Percentiles rank a stretch among this genome's conserved stretches.
Evolutionary conservation across 2,888 invertebrate genomes (phyloP).

Genomic region (Stenolophus ochropezus): DNA sequence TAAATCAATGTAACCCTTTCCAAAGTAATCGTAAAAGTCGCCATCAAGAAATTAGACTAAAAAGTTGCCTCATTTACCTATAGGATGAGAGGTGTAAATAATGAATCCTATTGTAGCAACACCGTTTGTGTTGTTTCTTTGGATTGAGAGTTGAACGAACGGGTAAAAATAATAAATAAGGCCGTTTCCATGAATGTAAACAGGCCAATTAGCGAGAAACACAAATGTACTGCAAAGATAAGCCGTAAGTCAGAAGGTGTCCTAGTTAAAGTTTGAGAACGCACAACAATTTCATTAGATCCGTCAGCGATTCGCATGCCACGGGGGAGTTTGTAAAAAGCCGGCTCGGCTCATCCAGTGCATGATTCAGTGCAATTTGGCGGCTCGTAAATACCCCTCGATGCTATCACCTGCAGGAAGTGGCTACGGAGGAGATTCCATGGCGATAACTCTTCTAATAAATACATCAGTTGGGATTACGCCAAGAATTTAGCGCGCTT

Average conservation of each 20-base stretch:
- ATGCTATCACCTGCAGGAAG: conserved; percentile 41
- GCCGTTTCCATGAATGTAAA: neutral
- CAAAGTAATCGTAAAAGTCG: no score
- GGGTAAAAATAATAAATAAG: neutral
- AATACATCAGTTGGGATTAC: conserved; percentile 52
- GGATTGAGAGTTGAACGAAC: neutral
- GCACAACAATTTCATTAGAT: conserved; percentile 39
- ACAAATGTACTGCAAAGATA: conserved; percentile 32
- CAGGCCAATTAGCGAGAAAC: conserved; percentile 23
- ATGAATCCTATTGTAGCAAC: no score
- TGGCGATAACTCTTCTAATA: conserved; percentile 47
- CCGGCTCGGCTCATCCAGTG: conserved; percentile 38
- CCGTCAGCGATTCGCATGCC: conserved; percentile 36
- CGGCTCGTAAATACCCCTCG: conserved; percentile 32
- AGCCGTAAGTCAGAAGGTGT: conserved; percentile 36
- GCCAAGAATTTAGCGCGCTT: conserved; percentile 53
- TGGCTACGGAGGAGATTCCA: conserved; percentile 32
- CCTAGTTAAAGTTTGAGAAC: conserved; percentile 21
- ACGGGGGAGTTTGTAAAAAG: conserved; percentile 29
- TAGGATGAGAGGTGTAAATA: no score
- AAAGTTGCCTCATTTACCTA: no score
- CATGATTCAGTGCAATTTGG: conserved; percentile 54
- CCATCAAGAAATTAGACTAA: no score
- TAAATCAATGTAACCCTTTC: no score
- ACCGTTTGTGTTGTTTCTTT: no score